These are phyloP conservation scores for Dasypus novemcinctus DNA, from an alignment of 2,113 vertebrate species.

Conservation along the genomic window DNA sequence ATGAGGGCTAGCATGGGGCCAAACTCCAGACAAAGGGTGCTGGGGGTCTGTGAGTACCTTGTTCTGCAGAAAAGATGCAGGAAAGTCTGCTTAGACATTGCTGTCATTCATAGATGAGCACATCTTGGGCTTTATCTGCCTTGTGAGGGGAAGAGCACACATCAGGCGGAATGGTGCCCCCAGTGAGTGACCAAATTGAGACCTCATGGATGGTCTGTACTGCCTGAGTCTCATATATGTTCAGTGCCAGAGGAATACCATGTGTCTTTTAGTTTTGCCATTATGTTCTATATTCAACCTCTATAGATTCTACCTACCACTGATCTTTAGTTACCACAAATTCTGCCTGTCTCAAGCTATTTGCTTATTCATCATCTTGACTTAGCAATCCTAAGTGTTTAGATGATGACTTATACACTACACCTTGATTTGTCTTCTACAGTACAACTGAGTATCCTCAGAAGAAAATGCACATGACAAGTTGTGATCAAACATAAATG, in stretches of 20 bases:
- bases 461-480: neutral
- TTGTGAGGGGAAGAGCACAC: neutral
- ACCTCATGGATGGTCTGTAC: neutral
- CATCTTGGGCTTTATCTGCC: neutral
- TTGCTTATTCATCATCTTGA: neutral
- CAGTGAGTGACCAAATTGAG: neutral
- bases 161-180: neutral
- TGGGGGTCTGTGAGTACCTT: neutral
- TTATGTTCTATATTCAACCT: neutral
- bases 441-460: neutral
- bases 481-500: neutral
- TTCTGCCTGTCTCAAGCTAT: neutral
- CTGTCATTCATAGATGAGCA: neutral
- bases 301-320: neutral
- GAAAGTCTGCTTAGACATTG: neutral
- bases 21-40: neutral
- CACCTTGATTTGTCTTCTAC: neutral
- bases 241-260: neutral
- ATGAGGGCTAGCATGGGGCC: fast-evolving
- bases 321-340: neutral
- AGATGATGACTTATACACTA: neutral
- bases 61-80: no score
- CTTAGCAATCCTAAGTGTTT: fast-evolving
- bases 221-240: no score
- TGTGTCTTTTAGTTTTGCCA: neutral